A percentile compares a stretch with the other conserved stretches of the same genome.
phyloP scores from a whole-genome alignment of 1,140 invertebrate species.

The Rhysida immarginata region DNA sequence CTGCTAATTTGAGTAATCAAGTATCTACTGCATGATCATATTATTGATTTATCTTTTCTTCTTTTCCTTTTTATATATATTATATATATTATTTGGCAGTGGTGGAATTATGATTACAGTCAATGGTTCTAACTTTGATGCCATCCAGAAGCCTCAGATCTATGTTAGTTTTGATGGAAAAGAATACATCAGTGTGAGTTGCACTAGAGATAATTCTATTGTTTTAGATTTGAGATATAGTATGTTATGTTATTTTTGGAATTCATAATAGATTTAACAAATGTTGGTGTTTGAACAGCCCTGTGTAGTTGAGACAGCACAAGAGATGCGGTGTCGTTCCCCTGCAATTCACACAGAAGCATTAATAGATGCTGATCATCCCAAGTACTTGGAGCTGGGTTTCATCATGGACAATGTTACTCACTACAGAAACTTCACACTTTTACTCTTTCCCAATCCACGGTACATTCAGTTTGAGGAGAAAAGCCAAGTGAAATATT shows the following conservation, averaged over 20 bases:
- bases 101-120: conserved; percentile 83
- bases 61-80: not conserved
- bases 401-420: conserved; percentile 90
- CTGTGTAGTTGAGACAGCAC: conserved; percentile 57
- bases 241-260: not conserved
- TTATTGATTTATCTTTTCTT: too few species aligned
- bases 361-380: conserved; percentile 54
- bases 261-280: not conserved
- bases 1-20: too few species aligned
- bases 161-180: conserved; percentile 68
- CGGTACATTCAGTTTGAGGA: conserved; percentile 76
- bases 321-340: conserved; percentile 71
- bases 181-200: conserved; percentile 54
- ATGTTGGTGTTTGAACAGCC: conserved; percentile 32
- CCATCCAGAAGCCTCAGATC: conserved; percentile 78
- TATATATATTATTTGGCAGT: conserved; percentile 28
- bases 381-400: conserved; percentile 68
- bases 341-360: conserved; percentile 45
- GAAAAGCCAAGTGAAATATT: conserved; percentile 63
- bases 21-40: too few species aligned
- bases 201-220: not conserved
- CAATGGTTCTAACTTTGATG: conserved; percentile 69
- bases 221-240: not conserved
- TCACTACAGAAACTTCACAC: conserved; percentile 60
- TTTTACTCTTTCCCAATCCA: conserved; percentile 84